Base-by-base conservation (phyloP, 53 echinoderm and acorn worm species). In the Actinopyga echinites region DNA sequence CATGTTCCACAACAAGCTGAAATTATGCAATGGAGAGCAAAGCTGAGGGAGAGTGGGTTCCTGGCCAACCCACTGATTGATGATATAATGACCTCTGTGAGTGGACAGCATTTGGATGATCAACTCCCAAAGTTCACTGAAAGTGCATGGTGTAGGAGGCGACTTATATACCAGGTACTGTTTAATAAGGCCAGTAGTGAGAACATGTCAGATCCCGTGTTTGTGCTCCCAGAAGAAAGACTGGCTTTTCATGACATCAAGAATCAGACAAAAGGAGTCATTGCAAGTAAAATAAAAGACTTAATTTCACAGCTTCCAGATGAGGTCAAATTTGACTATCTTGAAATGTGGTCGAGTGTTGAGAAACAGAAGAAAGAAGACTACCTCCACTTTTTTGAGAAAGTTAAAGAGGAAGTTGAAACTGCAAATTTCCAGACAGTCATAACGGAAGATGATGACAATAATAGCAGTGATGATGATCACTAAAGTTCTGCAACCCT, bases 201-300 rank as follows among this genome's bases (percentile, higher is more conserved):
- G 11, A 35, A 52, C n/a, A 29, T 49, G 28, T 11, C 54, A 26
- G 77, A 75, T 75, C 77, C 77, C 7, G 53, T 49, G 3, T 75
- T 75, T 53, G 77, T 75, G 13, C 17, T 35, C 26, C 24, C 29
- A 52, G 45, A 43, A 30, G 77, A 75, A 30, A 43, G 77, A 17
- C 22, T 8, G 6, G 19, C 28, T 23, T 75, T 38, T 21, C 54
- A 49, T 52, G 77, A 75, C 35, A 53, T 75, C 7, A 75, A 23
- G 43, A 75, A 75, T 75, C 77, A 75, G 20, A 75, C 23, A 49
- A 75, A 75, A 42, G 53, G 1, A 24, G 77, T 3, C 6, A 69
- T 69, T 69, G 69, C 36, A 35, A 36, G 9, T 30, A 29, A 34
- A 33, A 61, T 61, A 28, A 61, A 25, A 17, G 62, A 61, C 7